phyloP scores from a whole-genome alignment of 1,140 invertebrate genomes.

The Orius insidiosus region DNA sequence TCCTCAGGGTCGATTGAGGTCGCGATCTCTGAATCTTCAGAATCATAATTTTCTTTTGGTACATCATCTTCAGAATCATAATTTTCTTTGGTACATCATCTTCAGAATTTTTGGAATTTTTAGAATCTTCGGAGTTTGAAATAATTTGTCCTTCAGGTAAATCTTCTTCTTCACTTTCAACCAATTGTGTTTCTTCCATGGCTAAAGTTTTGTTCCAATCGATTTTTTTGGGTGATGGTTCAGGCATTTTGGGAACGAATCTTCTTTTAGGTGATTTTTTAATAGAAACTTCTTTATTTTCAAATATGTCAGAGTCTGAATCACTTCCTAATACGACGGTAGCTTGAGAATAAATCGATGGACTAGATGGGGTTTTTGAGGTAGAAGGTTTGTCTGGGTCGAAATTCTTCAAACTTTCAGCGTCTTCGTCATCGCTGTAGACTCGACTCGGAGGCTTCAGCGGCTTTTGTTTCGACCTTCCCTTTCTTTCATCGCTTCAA shows the following conservation, averaged over 20 bases:
- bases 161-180: slow-evolving; percentile 1
- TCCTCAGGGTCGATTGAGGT: not conserved
- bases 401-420: not conserved
- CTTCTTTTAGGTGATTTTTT: not conserved
- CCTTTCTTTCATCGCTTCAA: slow-evolving; percentile 23
- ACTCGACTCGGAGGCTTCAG: slow-evolving; percentile 3
- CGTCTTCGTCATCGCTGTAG: slow-evolving; percentile 14
- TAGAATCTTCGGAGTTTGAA: not conserved
- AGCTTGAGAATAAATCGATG: slow-evolving; percentile 1
- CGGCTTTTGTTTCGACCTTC: slow-evolving; percentile 16
- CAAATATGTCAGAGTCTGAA: slow-evolving; percentile 10
- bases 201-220: slow-evolving; percentile 6
- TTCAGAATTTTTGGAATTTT: not conserved
- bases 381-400: not conserved
- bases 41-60: no score
- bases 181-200: not conserved
- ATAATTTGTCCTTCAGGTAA: not conserved
- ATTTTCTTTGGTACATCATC: not conserved
- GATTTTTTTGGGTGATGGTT: not conserved
- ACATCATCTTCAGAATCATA: no score
- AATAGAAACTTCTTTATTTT: not conserved
- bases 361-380: not conserved
- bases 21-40: no score
- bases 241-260: no score
- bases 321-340: not conserved